Evolutionary conservation across 1,140 invertebrate species (phyloP).

Genomic region (Macrobrachium rosenbergii): DNA sequence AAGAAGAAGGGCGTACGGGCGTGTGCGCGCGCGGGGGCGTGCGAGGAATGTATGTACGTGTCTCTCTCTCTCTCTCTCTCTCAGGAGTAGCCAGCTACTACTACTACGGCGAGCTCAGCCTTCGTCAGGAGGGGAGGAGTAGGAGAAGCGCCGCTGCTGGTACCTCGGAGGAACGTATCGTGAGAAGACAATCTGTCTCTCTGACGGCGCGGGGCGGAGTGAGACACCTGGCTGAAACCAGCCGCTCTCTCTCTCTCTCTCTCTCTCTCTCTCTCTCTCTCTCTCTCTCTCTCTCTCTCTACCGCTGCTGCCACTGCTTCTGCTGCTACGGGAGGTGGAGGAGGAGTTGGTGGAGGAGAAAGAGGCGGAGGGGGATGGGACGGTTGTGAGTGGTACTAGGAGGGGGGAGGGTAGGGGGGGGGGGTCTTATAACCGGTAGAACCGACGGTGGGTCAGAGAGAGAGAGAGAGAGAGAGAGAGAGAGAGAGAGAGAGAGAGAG

Average conservation of each 20-base stretch:
- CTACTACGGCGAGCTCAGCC: too few relatives aligned
- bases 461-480: slow-evolving; percentile 3
- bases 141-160: neutral
- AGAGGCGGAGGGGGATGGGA: neutral
- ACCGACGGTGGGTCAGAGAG: neutral
- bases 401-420: neutral
- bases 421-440: neutral
- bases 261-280: too few relatives aligned
- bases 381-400: neutral
- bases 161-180: too few relatives aligned
- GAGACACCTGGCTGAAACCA: too few relatives aligned
- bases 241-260: too few relatives aligned
- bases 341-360: neutral
- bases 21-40: neutral
- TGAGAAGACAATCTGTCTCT: too few relatives aligned
- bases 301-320: too few relatives aligned
- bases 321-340: neutral
- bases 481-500: slow-evolving; percentile 3
- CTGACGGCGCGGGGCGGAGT: too few relatives aligned
- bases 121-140: neutral
- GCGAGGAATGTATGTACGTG: neutral
- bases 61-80: too few relatives aligned
- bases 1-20: neutral
- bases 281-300: too few relatives aligned
- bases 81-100: too few relatives aligned